Conservation (phyloP, 2,888 invertebrate species). For the Epirrhoe alternata region DNA sequence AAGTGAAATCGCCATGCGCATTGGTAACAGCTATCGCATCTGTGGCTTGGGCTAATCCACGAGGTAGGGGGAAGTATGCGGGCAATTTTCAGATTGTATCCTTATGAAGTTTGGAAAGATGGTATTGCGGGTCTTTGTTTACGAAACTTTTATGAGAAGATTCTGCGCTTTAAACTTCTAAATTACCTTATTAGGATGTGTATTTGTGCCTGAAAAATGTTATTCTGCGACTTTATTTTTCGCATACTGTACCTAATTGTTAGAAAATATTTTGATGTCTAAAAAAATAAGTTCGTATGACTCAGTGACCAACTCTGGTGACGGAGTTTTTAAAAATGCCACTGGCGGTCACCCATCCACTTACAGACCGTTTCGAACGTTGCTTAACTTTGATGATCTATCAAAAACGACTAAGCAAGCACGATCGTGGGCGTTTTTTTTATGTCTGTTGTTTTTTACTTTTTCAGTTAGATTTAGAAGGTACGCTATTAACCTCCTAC, state of each 20-base stretch:
- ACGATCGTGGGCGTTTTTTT: too few species aligned
- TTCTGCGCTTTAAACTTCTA: constrained; percentile 23
- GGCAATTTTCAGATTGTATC: constrained; percentile 35
- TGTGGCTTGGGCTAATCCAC: constrained; percentile 37
- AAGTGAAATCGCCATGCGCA: neutral
- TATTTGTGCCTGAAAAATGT: constrained; percentile 1
- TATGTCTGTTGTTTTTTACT: too few species aligned
- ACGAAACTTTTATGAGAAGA: constrained; percentile 26
- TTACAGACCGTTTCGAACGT: too few species aligned
- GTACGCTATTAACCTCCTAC: too few species aligned
- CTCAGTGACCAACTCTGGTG: too few species aligned
- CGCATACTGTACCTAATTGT: neutral
- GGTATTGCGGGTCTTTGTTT: constrained; percentile 26
- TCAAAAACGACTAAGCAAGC: too few species aligned
- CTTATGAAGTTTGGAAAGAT: constrained; percentile 32
- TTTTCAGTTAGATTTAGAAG: too few species aligned
- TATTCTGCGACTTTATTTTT: neutral
- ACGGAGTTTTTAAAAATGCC: too few species aligned
- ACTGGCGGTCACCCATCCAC: too few species aligned
- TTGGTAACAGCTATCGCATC: neutral
- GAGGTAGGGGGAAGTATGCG: constrained; percentile 23
- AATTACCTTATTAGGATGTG: constrained; percentile 9
- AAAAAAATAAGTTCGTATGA: too few species aligned
- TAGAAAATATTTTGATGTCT: neutral
- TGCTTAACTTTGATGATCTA: too few species aligned